A percentile compares a stretch with the other conserved stretches of the same genome.
Conservation (phyloP, 2,888 invertebrate genomes). For the Eupithecia pulchellata region DNA sequence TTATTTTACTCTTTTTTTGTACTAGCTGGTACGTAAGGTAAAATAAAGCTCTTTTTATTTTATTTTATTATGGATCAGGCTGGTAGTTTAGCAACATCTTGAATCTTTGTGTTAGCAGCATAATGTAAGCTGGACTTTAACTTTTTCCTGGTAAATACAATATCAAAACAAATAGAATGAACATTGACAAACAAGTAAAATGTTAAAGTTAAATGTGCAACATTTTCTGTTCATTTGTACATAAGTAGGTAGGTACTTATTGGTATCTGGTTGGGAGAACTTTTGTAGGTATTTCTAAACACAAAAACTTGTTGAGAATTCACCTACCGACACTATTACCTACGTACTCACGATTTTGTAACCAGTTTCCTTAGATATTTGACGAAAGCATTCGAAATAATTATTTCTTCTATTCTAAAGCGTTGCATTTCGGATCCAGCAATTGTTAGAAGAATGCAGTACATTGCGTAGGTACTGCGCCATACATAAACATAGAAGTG, state of each 20-base stretch:
- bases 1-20: too few relatives aligned
- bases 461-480: slow-evolving; percentile 37
- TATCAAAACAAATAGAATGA: background rate
- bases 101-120: too few relatives aligned
- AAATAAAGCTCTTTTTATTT: too few relatives aligned
- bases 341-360: background rate
- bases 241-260: too few relatives aligned
- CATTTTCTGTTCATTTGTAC: background rate
- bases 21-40: too few relatives aligned
- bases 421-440: slow-evolving; percentile 14
- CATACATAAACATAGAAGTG: slow-evolving; percentile 43
- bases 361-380: background rate
- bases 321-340: background rate
- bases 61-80: too few relatives aligned
- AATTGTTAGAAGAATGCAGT: slow-evolving; percentile 36
- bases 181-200: background rate
- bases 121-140: too few relatives aligned
- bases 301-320: background rate
- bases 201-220: background rate
- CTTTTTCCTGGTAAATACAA: background rate
- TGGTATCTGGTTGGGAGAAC: background rate
- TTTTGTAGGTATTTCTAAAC: background rate
- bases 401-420: slow-evolving; percentile 8
- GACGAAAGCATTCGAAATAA: background rate
- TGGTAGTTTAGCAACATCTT: too few relatives aligned